Conservation (phyloP, 2,888 invertebrate species). For the Hyposoter didymator region DNA sequence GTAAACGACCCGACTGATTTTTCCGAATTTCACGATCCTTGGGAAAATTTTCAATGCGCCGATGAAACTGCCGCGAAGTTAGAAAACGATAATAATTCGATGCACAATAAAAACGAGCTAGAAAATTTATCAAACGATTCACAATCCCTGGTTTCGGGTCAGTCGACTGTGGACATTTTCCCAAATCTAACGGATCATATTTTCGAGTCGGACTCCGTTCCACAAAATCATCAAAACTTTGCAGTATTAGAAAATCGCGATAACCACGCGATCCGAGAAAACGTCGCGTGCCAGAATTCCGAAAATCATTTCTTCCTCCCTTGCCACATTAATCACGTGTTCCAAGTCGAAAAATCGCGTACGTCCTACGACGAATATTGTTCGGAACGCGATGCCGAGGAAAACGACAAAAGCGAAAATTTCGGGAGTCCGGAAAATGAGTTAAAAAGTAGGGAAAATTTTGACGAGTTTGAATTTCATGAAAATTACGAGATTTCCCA, state of each 20-base stretch:
- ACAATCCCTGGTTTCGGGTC: background rate
- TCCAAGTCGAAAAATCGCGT: background rate
- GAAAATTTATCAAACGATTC: background rate
- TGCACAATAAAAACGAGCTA: background rate
- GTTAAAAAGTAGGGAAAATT: background rate
- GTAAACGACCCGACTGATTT: constrained; percentile 76
- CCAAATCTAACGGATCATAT: background rate
- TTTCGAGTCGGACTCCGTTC: background rate
- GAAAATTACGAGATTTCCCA: background rate
- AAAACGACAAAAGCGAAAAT: constrained; percentile 42
- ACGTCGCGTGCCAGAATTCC: constrained; percentile 25
- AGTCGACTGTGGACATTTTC: background rate
- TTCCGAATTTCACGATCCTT: constrained; percentile 88
- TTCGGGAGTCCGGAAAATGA: background rate
- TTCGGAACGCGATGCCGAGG: background rate
- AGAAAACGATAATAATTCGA: background rate
- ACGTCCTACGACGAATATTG: background rate
- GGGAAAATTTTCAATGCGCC: constrained; percentile 86
- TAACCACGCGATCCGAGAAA: background rate
- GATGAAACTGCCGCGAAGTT: background rate
- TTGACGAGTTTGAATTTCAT: background rate
- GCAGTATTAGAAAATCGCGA: constrained; percentile 44
- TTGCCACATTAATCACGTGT: constrained; percentile 50
- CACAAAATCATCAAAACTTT: constrained; percentile 18
- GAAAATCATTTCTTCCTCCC: constrained; percentile 61